Conservation (phyloP, 2,888 invertebrate genomes). For the Nephrocerus scutellatus region DNA sequence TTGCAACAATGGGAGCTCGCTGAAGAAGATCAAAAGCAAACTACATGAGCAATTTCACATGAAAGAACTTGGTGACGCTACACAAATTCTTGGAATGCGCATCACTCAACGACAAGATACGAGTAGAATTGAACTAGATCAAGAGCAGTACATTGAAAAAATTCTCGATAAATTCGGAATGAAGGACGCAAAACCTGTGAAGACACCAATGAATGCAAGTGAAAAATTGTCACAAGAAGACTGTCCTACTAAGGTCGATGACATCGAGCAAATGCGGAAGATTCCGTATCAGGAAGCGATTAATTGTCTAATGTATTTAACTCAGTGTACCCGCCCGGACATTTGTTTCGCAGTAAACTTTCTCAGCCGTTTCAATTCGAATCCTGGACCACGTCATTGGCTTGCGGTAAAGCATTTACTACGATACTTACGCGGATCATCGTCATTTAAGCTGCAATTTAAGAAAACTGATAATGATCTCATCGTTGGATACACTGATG, state of each 20-base stretch:
- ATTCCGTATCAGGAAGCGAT: conserved; percentile 12
- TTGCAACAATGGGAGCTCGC: background rate
- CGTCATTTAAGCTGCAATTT: conserved; percentile 7
- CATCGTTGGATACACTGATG: conserved; percentile 11
- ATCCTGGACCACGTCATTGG: no score
- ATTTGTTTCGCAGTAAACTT: conserved; percentile 12
- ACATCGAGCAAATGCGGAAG: conserved; percentile 7
- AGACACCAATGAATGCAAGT: conserved; percentile 9
- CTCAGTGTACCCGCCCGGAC: conserved; percentile 11
- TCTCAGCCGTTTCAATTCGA: conserved; percentile 14
- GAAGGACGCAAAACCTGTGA: conserved; percentile 15
- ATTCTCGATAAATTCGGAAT: conserved; percentile 14
- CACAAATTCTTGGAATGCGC: conserved; percentile 14
- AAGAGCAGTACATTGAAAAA: no score
- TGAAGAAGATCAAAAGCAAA: no score
- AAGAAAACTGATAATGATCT: background rate
- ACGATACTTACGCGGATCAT: no score
- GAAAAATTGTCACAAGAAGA: conserved; percentile 12
- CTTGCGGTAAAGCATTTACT: no score
- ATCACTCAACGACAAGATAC: conserved; percentile 9
- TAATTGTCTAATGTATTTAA: conserved; percentile 11
- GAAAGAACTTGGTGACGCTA: conserved; percentile 13
- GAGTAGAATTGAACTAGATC: no score
- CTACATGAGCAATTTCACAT: conserved; percentile 7
- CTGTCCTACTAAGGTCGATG: conserved; percentile 7